Base-by-base conservation (phyloP, 2,888 invertebrate genomes). In the Orthosia gracilis region DNA sequence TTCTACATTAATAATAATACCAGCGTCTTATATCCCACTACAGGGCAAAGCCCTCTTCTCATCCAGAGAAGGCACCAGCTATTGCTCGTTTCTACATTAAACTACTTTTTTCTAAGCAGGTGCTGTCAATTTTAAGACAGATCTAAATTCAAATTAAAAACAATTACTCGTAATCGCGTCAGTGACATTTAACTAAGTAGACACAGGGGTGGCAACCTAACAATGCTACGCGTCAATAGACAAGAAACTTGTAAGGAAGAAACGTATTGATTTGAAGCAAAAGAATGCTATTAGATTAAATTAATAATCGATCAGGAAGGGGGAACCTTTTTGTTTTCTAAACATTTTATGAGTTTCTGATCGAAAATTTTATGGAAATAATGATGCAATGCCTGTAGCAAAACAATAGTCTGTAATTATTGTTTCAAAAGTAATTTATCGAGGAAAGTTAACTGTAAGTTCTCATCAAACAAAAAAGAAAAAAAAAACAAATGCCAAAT, bases 151-250 rank as follows among this genome's bases (percentile, higher is more conserved):
- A 82, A 82, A 82, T 68, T 47, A 65, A 68, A 69, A 55, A 58
- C 61, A 77, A 52, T 62, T 69, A 68, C 26, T n/a, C 17, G 23
- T 82, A 71, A 76, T 76, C 47, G 69, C 59, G 55, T 72, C 50
- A 61, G 26, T 80, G 83, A 78, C 82, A 80, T 80, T 80, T 82
- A 68, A 40, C 45, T 66, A 70, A 55, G 49, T 31, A 57, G 31
- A 40, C 49, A 2, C 64, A 81, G 40, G 70, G 21, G 55, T 73
- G 55, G 72, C 78, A 80, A 62, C 72, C 0, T 63, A 67, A 62
- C 15, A 57, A 52, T 40, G 82, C 7, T 59, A 69, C 80, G 72
- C 83, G 69, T 80, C 72, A 82, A 55, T 82, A 55, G 78, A 54
- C 47, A 5, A 26, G 12, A 66, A 31, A 52, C 50, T 69, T 62